Conservation (phyloP, 2,888 invertebrate genomes). For the Nephrotoma flavescens region DNA sequence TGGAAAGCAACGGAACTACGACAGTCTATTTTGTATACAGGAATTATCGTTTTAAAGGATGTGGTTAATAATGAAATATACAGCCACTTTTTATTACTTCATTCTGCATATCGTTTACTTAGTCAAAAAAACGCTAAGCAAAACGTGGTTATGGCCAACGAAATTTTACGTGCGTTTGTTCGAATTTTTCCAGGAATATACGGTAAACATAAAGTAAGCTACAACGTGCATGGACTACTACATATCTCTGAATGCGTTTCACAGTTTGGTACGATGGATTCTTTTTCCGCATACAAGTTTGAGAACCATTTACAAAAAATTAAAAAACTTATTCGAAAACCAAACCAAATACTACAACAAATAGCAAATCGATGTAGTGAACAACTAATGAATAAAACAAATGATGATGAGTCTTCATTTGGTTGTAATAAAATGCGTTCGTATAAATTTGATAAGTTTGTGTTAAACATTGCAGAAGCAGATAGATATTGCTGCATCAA, state of each 20-base stretch:
- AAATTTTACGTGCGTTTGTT: not conserved
- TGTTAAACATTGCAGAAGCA: not conserved
- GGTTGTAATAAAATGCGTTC: not conserved
- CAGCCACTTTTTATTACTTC: no score
- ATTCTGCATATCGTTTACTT: constrained; percentile 1
- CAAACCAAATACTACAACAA: not conserved
- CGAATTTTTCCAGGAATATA: not conserved
- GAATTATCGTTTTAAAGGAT: constrained; percentile 12
- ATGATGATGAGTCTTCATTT: not conserved
- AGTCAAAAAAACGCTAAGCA: not conserved
- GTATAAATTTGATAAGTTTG: not conserved
- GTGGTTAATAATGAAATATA: constrained; percentile 4
- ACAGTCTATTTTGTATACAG: constrained; percentile 11
- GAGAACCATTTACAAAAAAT: not conserved
- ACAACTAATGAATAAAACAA: not conserved
- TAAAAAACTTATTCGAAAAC: not conserved
- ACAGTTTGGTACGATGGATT: not conserved
- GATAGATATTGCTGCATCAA: no score
- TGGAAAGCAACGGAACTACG: constrained; percentile 12
- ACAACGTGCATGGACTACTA: not conserved
- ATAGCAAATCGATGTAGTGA: not conserved
- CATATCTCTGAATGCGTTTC: not conserved
- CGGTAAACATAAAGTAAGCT: not conserved
- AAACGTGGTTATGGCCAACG: not conserved
- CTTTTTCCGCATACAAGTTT: not conserved